phyloP scores from a whole-genome alignment of 2,797 vertebrate genomes.

The Chelmon rostratus region DNA sequence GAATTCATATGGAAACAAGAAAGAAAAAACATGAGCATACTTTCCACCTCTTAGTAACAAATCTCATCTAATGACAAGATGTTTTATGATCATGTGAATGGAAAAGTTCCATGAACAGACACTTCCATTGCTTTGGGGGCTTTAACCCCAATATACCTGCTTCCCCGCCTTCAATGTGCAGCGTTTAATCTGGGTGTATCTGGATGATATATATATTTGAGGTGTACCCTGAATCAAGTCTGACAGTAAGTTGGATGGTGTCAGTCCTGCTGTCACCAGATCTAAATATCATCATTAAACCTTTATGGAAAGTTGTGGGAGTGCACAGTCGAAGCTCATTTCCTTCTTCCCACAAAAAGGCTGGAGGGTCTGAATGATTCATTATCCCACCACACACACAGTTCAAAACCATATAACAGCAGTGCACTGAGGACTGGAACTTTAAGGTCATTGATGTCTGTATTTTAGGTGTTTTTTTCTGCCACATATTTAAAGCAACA shows the following conservation, averaged over 20 bases:
- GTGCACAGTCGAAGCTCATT: constrained; percentile 11
- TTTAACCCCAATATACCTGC: too few relatives aligned
- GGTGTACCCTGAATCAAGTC: background rate
- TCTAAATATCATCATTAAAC: constrained; percentile 18
- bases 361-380: constrained; percentile 28
- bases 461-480: background rate
- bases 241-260: background rate
- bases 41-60: background rate
- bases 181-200: too few relatives aligned
- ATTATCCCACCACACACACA: constrained; percentile 2
- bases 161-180: too few relatives aligned
- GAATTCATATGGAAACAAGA: background rate
- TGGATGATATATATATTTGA: background rate
- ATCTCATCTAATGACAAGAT: background rate
- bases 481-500: too few relatives aligned
- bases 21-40: background rate
- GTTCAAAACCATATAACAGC: background rate
- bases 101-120: background rate
- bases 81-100: background rate
- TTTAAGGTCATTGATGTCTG: background rate
- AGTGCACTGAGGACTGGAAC: background rate
- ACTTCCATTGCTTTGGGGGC: background rate
- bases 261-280: background rate
- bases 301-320: constrained; percentile 19
- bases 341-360: constrained; percentile 44